Conservation (phyloP, 2,888 invertebrate genomes). For the Aporophyla nigra region DNA sequence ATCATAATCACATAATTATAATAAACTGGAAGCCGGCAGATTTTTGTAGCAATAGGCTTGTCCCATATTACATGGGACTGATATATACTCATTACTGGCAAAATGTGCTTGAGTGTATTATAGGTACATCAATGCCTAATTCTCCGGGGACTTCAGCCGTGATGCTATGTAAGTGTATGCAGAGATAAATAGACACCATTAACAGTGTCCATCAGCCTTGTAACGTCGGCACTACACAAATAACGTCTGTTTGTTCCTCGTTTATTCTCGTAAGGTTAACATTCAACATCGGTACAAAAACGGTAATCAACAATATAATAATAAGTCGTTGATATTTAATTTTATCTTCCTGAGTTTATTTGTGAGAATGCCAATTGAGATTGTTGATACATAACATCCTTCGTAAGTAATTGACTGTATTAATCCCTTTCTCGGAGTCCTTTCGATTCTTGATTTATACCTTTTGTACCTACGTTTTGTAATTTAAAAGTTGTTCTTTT, state of each 20-base stretch:
- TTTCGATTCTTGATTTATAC: slow-evolving; percentile 17
- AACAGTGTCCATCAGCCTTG: slow-evolving; percentile 47
- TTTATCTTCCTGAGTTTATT: slow-evolving; percentile 48
- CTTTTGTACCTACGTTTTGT: not conserved
- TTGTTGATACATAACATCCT: slow-evolving; percentile 28
- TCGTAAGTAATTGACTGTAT: slow-evolving; percentile 35
- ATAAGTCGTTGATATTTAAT: slow-evolving; percentile 59
- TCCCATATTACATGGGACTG: no score
- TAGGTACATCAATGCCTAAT: not conserved
- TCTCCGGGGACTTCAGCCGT: not conserved
- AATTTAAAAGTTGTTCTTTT: not conserved
- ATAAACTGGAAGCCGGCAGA: no score
- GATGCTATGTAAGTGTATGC: not conserved
- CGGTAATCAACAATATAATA: slow-evolving; percentile 44
- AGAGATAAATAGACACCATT: slow-evolving; percentile 4
- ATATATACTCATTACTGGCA: no score
- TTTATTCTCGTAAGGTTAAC: slow-evolving; percentile 54
- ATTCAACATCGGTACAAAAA: slow-evolving; percentile 55
- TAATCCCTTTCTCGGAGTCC: slow-evolving; percentile 19
- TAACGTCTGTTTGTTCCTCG: slow-evolving; percentile 55
- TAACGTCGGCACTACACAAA: slow-evolving; percentile 24
- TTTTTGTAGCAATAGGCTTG: no score
- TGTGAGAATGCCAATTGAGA: slow-evolving; percentile 26
- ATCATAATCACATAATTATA: no score
- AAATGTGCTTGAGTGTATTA: no score